Evolutionary conservation across 2,888 invertebrate genomes (phyloP), one percentile per base, ranked within the genome.

Genomic region (Cheilosia pagana): DNA sequence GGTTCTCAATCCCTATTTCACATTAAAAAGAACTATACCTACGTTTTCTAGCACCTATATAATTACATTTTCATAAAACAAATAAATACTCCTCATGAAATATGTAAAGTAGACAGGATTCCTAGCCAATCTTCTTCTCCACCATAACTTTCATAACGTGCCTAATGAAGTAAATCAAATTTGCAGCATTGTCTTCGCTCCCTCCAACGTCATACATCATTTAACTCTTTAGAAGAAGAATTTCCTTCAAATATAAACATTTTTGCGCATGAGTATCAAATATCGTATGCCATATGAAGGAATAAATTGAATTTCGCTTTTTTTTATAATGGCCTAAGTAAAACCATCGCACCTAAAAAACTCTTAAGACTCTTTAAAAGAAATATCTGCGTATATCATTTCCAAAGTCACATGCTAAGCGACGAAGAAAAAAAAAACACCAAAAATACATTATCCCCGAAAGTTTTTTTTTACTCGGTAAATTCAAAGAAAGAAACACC

Each of bases 151-250:
- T 28, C n/a, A 28, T 62, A 45, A 57, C 23, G 10, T 43, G 23
- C 43, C 21, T 48, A 68, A 57, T 45, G 43, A 68, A 57, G 31
- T 35, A 35, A 10, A 31, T 55, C 31, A 35, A 57, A 31, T 68
- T 68, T 45, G 10, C 45, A 45, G 23, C 35, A 68, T 68, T 48
- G 45, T 35, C 68, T 21, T 31, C 16, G n/a, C 6, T 57, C 28
- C 68, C 21, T 10, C 31, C 31, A 57, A n/a, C 57, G 57, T 68
- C 68, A 57, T 57, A 68, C 68, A 57, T 57, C 68, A 68, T 68
- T 68, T 48, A 68, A 68, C 55, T 48, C 55, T 45, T 68, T 31
- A 16, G 31, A 43, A 0, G 41, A 45, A 8, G 7, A 45, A 35
- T 39, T 50, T 19, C 50, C 16, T 12, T 2, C 25, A 35, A 48